Percentiles rank a stretch among this genome's conserved stretches.
Evolutionary conservation across 2,888 invertebrate genomes (phyloP).

Genomic region (Arge pagana): DNA sequence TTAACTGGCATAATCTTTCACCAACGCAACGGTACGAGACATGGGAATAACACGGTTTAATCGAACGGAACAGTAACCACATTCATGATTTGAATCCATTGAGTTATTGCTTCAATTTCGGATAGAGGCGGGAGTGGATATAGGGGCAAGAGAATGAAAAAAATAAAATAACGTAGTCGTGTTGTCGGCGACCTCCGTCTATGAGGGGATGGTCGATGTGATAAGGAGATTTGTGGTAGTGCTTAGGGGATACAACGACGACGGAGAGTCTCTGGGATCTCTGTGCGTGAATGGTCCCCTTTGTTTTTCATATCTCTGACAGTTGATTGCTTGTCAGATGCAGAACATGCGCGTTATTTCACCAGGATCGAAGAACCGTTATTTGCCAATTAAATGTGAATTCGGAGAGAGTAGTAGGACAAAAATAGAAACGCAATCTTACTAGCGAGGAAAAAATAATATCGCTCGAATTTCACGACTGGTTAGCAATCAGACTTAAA

Average conservation of each 20-base stretch:
- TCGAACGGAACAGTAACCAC: slow-evolving; percentile 4
- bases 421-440: too few relatives aligned
- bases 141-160: not conserved
- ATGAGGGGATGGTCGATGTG: not conserved
- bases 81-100: slow-evolving; percentile 19
- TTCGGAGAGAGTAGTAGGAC: too few relatives aligned
- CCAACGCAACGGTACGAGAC: too few relatives aligned
- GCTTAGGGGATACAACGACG: slow-evolving; percentile 24
- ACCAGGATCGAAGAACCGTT: too few relatives aligned
- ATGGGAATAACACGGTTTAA: too few relatives aligned
- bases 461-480: too few relatives aligned
- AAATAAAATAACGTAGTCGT: not conserved
- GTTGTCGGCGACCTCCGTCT: slow-evolving; percentile 15
- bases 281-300: slow-evolving; percentile 5
- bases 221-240: not conserved
- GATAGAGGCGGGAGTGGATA: not conserved
- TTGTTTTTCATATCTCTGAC: slow-evolving; percentile 12
- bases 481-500: too few relatives aligned
- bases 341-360: too few relatives aligned
- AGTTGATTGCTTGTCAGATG: not conserved
- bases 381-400: too few relatives aligned
- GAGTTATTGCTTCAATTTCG: slow-evolving; percentile 16
- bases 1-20: too few relatives aligned
- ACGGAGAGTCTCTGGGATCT: slow-evolving; percentile 31
- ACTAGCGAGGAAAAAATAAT: too few relatives aligned